Conservation (phyloP, 1,140 invertebrate genomes). For the Periplaneta americana region DNA sequence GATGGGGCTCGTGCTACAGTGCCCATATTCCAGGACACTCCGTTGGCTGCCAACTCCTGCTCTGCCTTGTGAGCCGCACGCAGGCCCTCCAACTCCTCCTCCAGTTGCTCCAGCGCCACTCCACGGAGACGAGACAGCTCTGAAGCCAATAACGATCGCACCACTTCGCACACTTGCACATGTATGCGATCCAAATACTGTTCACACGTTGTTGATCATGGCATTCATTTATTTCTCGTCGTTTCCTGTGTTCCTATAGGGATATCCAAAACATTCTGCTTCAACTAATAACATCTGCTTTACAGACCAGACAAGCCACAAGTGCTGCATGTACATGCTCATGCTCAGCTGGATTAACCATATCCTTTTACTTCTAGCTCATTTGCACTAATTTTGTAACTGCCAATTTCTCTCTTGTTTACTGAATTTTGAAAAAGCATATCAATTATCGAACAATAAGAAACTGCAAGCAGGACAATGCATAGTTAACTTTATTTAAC, state of each 20-base stretch:
- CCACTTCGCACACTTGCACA: neutral
- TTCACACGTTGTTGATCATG: neutral
- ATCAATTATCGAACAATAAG: too few relatives aligned
- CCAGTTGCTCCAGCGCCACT: constrained; percentile 36
- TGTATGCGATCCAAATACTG: neutral
- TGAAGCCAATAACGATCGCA: constrained; percentile 27
- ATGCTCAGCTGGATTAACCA: neutral
- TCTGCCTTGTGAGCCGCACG: constrained; percentile 16
- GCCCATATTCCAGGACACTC: constrained; percentile 44
- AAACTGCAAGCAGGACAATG: too few relatives aligned
- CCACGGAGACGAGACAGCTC: constrained; percentile 48
- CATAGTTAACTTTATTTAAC: too few relatives aligned
- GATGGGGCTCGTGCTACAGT: constrained; percentile 45
- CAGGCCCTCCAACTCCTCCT: constrained; percentile 44
- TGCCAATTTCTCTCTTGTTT: too few relatives aligned
- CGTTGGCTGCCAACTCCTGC: constrained; percentile 25
- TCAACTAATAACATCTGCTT: neutral
- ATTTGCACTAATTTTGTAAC: neutral
- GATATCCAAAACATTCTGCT: neutral
- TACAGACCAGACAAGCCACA: neutral
- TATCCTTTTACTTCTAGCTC: neutral
- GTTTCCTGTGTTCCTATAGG: neutral
- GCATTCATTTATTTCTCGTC: neutral
- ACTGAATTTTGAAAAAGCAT: too few relatives aligned
- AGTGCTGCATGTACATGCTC: neutral